Evolutionary conservation across 2,888 invertebrate genomes (phyloP).

Genomic region (Caenorhabditis virilis): DNA sequence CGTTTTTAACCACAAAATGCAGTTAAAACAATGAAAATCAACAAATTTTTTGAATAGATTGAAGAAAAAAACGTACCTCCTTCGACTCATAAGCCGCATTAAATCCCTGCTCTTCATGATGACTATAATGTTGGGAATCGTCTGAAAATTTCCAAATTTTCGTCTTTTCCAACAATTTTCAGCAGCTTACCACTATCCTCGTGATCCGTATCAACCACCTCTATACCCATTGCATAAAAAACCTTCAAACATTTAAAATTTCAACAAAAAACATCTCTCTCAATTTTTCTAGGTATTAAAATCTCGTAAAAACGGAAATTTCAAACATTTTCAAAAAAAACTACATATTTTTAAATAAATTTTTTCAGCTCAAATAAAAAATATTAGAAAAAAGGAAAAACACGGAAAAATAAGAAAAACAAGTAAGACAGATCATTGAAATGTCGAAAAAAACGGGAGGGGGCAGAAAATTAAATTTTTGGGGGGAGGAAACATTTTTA

Average conservation of each 20-base stretch:
- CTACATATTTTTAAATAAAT: no score
- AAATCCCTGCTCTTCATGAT: constrained; percentile 59
- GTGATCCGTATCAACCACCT: constrained; percentile 27
- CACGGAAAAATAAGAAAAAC: not conserved
- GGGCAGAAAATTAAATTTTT: no score
- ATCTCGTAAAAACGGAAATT: no score
- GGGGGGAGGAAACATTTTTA: not conserved
- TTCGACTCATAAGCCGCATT: constrained; percentile 65
- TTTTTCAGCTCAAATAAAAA: no score
- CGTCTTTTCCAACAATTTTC: not conserved
- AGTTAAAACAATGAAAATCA: no score
- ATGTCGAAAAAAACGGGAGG: no score
- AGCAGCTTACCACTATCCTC: constrained; percentile 18
- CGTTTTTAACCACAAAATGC: no score
- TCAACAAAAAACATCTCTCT: not conserved
- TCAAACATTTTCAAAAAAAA: no score
- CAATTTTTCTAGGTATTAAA: no score
- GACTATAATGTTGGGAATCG: constrained; percentile 21
- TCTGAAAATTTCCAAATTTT: constrained; percentile 5
- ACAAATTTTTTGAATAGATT: no score
- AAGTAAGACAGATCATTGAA: not conserved
- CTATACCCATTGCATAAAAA: constrained; percentile 8
- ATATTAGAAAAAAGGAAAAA: not conserved
- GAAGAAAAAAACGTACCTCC: constrained; percentile 39
- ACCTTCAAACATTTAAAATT: no score